Evolutionary conservation across 2,888 invertebrate species (phyloP), one percentile per base, ranked within the genome.

Genomic region (Apotomis turbidana): DNA sequence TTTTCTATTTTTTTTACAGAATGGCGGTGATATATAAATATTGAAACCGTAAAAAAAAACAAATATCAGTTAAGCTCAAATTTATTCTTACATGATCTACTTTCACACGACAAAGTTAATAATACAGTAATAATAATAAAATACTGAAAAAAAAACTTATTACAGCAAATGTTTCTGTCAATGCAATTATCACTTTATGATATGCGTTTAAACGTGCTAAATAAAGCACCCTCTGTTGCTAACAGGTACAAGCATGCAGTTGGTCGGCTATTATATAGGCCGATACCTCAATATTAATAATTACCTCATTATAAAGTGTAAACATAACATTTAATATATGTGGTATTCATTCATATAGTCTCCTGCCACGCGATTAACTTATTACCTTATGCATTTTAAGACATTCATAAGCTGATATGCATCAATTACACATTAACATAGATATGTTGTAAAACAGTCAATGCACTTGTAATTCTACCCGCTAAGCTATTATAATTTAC

Each of bases 311-410:
- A 41, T 3, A 38, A 3, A 1, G 59, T 38, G 12, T 13, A 46
- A 60, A 60, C 38, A 13, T 3, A 13, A 3, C 55, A 41, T 5
- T 8, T 38, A 57, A 55, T 27, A 10, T 59, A 59, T 60, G 55
- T 64, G 60, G 58, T 69, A 51, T 70, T 73, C 74, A 71, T 67
- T 74, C 60, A 74, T 74, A 78, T 71, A 68, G 59, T 66, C 55
- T 55, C 57, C 55, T 38, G 71, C 59, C 78, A 79, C 75, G 77
- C 77, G 54, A 78, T 55, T 72, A 36, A 38, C 44, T 8, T 44
- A 10, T 8, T 44, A 10, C 49, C 9, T 49, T 8, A 9, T 9
- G 6, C 0, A 6, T 6, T 41, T 41, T 41, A 6, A 41, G 6
- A 49, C 49, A 49, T 49, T 49, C 8, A 49, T 49, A 9, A 49